A percentile compares a stretch with the other conserved stretches of the same genome.
These are phyloP conservation scores for Poeciliopsis turneri DNA, from an alignment of 2,797 vertebrate genomes.

Conservation along the genomic window DNA sequence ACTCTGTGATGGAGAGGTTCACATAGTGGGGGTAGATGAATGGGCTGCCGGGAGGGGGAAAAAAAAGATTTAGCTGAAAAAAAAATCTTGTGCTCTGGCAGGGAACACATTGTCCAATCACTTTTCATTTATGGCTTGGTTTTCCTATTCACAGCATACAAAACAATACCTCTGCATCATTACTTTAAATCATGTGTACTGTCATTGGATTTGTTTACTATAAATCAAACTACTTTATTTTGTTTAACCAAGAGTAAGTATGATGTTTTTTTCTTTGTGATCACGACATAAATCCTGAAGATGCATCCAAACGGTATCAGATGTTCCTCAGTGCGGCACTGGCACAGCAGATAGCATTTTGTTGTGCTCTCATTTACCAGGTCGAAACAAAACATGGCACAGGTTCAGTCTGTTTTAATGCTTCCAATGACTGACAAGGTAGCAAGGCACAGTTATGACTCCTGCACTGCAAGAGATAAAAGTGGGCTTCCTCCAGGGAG, in stretches of 20 bases:
- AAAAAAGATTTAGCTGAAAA: constrained; percentile 38
- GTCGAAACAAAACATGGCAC: constrained; percentile 54
- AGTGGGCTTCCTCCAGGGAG: constrained; percentile 45
- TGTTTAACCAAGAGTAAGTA: constrained; percentile 12
- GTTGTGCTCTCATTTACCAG: constrained; percentile 35
- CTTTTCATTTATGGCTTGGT: constrained; percentile 12
- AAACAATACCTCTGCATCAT: constrained; percentile 2
- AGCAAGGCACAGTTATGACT: constrained; percentile 57
- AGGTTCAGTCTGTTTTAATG: constrained; percentile 53
- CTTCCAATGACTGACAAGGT: constrained; percentile 51
- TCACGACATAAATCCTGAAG: constrained; percentile 22
- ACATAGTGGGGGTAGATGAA: constrained; percentile 41
- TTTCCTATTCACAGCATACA: constrained; percentile 32
- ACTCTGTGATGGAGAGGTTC: constrained; percentile 47
- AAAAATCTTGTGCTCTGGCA: constrained; percentile 25
- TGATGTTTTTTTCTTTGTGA: constrained; percentile 19
- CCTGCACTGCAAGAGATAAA: constrained; percentile 59
- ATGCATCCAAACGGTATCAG: constrained; percentile 3
- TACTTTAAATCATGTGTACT: background rate
- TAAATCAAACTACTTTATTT: constrained; percentile 11
- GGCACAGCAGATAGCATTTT: constrained; percentile 14
- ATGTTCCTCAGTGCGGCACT: constrained; percentile 26
- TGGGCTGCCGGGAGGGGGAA: constrained; percentile 21
- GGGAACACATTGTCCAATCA: constrained; percentile 30
- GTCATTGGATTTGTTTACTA: constrained; percentile 6